phyloP scores from a whole-genome alignment of 2,888 invertebrate genomes.

The Xylophagus ater region DNA sequence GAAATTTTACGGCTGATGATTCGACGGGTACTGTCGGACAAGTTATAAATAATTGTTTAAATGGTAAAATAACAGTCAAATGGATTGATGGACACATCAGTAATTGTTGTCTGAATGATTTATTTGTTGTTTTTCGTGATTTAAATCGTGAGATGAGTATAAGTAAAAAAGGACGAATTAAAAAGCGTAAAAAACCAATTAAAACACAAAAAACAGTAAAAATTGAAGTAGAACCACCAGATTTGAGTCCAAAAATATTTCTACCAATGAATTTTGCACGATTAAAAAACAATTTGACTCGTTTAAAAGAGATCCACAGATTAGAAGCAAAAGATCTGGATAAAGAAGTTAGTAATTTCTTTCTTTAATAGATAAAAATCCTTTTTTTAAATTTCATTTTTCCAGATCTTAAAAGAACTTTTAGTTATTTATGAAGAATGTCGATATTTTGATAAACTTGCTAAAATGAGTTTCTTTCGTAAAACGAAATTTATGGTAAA shows the following conservation, averaged over 20 bases:
- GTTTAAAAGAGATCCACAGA: constrained; percentile 67
- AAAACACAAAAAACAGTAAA: no score
- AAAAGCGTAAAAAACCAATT: no score
- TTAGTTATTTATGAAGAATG: constrained; percentile 76
- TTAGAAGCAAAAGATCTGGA: constrained; percentile 65
- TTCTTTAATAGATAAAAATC: constrained; percentile 5
- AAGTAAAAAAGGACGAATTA: no score
- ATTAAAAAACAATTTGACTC: constrained; percentile 60
- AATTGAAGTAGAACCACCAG: no score
- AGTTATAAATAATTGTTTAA: no score
- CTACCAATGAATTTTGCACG: constrained; percentile 68
- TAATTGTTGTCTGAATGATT: no score
- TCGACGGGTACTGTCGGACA: no score
- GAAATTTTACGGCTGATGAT: no score
- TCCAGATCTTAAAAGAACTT: constrained; percentile 65
- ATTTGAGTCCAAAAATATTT: constrained; percentile 45
- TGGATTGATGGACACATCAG: no score
- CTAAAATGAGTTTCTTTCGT: constrained; percentile 78
- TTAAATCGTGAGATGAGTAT: no score
- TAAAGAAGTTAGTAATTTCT: constrained; percentile 44
- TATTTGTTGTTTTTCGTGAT: no score
- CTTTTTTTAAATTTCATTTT: constrained; percentile 4
- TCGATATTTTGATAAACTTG: constrained; percentile 70
- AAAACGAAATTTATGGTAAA: constrained; percentile 70
- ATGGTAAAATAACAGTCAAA: no score